Conservation (phyloP, 2,888 invertebrate species). For the Rhamphomyia laevipes region DNA sequence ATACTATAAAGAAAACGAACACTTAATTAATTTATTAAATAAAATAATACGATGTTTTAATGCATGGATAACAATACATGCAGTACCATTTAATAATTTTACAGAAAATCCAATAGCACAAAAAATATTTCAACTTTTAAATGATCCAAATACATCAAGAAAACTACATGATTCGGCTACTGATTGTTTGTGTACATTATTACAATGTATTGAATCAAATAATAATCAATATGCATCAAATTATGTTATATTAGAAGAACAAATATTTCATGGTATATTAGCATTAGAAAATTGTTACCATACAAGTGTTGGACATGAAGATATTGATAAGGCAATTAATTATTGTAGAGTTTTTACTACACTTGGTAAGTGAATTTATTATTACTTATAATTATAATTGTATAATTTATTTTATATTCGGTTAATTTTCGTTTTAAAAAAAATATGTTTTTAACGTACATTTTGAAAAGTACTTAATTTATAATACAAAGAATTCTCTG, state of each 20-base stretch:
- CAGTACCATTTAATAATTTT: constrained; percentile 62
- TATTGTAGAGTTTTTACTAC: constrained; percentile 94
- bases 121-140: constrained; percentile 58
- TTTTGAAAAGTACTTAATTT: too few relatives aligned
- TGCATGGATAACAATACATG: constrained; percentile 81
- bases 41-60: constrained; percentile 78
- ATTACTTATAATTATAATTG: too few relatives aligned
- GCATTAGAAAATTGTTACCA: constrained; percentile 78
- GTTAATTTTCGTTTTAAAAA: too few relatives aligned
- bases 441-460: too few relatives aligned
- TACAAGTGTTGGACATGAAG: constrained; percentile 83
- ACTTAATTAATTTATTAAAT: constrained; percentile 44
- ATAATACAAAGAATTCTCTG: too few relatives aligned
- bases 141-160: constrained; percentile 46
- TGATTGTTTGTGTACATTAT: constrained; percentile 76
- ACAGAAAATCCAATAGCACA: constrained; percentile 61
- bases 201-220: constrained; percentile 70
- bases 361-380: constrained; percentile 35
- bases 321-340: constrained; percentile 86
- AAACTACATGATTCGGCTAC: constrained; percentile 79
- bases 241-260: constrained; percentile 59
- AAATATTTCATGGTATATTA: constrained; percentile 71
- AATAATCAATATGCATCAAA: constrained; percentile 43
- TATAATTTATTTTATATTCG: too few relatives aligned
- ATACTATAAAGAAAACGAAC: constrained; percentile 50